Percentiles rank a stretch among this genome's conserved stretches.
Evolutionary conservation across 2,113 vertebrate genomes (phyloP).

Genomic region (Plecotus auritus): DNA sequence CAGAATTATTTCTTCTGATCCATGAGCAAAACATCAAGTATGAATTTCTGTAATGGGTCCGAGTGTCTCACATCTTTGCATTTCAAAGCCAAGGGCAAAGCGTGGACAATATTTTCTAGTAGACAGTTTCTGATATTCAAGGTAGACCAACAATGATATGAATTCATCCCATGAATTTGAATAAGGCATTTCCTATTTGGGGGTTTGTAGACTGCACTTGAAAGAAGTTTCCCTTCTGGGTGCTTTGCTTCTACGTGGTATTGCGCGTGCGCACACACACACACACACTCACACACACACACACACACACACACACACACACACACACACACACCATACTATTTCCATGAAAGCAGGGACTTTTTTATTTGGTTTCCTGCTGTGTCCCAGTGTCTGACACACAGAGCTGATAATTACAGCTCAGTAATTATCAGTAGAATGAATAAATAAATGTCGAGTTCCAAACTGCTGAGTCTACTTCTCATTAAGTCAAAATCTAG

Average conservation of each 20-base stretch:
- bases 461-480: background rate
- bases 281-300: fast-evolving
- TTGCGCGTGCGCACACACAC: background rate
- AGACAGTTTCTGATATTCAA: background rate
- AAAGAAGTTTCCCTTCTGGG: background rate
- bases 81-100: background rate
- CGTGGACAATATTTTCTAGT: background rate
- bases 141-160: background rate
- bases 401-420: background rate
- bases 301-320: background rate
- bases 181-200: background rate
- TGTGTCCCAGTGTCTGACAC: background rate
- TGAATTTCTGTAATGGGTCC: background rate
- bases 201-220: no score
- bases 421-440: background rate
- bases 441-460: background rate
- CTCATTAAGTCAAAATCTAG: background rate
- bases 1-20: background rate
- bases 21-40: background rate
- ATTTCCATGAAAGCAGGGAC: background rate
- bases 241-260: background rate
- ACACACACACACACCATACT: background rate
- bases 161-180: background rate
- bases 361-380: background rate
- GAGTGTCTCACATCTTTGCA: background rate